Percentiles rank a stretch among this genome's conserved stretches.
These are phyloP conservation scores for Ceyx melanurus DNA, from an alignment of 2,113 vertebrate species.

Conservation along the genomic window DNA sequence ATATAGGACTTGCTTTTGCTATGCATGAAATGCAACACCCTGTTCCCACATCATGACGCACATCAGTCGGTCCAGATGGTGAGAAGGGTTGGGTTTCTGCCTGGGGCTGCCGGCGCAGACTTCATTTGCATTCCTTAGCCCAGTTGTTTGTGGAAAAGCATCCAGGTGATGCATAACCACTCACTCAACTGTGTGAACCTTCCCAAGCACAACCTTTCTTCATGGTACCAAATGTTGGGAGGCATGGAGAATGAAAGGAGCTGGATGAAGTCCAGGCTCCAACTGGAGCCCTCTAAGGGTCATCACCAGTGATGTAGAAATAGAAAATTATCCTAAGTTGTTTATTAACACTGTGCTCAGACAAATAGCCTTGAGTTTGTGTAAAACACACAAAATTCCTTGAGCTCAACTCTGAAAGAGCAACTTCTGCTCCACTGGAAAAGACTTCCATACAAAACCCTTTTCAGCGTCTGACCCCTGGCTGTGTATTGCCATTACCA, in stretches of 20 bases:
- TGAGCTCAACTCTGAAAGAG: neutral
- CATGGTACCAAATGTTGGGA: neutral
- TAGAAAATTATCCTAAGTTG: neutral
- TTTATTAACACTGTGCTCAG: rapidly evolving
- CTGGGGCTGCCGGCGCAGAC: neutral
- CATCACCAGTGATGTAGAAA: neutral
- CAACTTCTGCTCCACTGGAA: neutral
- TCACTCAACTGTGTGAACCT: constrained; percentile 18
- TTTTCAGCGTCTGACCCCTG: neutral
- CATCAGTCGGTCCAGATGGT: constrained; percentile 64
- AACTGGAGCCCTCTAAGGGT: neutral
- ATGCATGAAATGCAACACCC: constrained; percentile 65
- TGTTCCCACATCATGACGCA: constrained; percentile 62
- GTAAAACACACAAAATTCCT: neutral
- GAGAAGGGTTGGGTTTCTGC: constrained; percentile 66
- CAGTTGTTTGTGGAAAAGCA: constrained; percentile 54
- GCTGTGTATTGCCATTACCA: neutral
- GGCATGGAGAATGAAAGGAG: neutral
- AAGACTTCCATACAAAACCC: neutral
- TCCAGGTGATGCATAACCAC: neutral
- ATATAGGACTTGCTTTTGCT: constrained; percentile 49
- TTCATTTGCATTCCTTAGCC: constrained; percentile 66
- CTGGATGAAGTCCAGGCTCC: neutral
- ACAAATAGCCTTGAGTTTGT: neutral
- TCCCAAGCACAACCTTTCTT: neutral